Conservation (phyloP, 2,888 invertebrate genomes). For the Pristionchus japonicus region DNA sequence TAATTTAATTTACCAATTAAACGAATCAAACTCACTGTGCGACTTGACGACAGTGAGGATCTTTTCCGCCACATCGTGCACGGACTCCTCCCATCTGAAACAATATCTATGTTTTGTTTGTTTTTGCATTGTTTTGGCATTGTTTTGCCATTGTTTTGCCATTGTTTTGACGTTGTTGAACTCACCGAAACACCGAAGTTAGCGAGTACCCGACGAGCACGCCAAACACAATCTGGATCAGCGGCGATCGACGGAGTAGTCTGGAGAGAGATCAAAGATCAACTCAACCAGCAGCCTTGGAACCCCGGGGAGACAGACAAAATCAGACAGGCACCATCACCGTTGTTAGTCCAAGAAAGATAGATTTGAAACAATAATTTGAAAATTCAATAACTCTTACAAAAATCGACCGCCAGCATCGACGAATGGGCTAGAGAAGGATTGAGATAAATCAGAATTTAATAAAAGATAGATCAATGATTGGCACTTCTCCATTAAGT, state of each 20-base stretch:
- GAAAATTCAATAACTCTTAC: background rate
- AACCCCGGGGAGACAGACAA: background rate
- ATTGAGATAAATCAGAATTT: background rate
- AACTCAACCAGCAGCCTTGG: background rate
- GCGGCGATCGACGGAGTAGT: background rate
- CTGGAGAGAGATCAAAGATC: constrained; percentile 35
- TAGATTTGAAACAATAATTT: background rate
- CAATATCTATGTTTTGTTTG: no score
- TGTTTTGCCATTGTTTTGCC: no score
- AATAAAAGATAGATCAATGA: background rate
- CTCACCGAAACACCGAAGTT: background rate
- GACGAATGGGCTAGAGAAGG: background rate
- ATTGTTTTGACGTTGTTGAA: background rate
- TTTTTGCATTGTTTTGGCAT: no score
- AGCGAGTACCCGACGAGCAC: constrained; percentile 15
- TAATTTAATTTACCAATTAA: no score
- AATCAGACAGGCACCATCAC: no score
- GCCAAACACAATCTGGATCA: constrained; percentile 24
- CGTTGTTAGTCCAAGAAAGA: background rate
- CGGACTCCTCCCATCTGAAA: constrained; percentile 17
- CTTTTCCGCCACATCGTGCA: constrained; percentile 24
- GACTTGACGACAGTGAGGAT: constrained; percentile 25
- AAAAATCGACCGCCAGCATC: background rate
- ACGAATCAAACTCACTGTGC: background rate
- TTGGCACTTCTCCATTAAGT: no score